phyloP scores from a whole-genome alignment of 2,113 vertebrate species.

The Salvelinus alpinus region DNA sequence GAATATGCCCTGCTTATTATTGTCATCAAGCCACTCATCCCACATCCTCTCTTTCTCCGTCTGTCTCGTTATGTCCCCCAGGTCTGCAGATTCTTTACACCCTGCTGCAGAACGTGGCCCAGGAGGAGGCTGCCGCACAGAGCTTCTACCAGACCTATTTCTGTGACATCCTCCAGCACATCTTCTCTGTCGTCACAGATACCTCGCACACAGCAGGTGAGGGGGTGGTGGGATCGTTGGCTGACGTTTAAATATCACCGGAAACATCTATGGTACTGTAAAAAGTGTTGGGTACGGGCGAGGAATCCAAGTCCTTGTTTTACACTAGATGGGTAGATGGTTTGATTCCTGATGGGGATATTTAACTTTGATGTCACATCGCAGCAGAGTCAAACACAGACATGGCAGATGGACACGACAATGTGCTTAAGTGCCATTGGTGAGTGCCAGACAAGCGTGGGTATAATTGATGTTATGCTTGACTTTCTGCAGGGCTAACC shows the following conservation, averaged over 20 bases:
- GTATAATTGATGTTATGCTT: neutral
- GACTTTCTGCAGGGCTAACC: conserved; percentile 82
- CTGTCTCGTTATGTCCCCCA: conserved; percentile 43
- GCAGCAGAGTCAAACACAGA: neutral
- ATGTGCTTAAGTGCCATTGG: neutral
- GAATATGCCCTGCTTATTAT: too few species aligned
- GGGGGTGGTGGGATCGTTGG: conserved; percentile 14
- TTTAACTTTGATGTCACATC: too few species aligned
- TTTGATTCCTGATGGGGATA: too few species aligned
- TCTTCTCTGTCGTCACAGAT: conserved; percentile 98
- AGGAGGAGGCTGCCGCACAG: conserved; percentile 96
- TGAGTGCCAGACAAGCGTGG: neutral
- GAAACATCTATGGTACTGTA: too few species aligned
- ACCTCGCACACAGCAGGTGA: conserved; percentile 97
- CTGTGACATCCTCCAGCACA: conserved; percentile 97
- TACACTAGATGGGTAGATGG: too few species aligned
- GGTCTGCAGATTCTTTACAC: conserved; percentile 97
- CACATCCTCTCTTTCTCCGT: too few species aligned
- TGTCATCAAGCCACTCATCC: too few species aligned
- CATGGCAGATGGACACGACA: neutral
- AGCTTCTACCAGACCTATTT: conserved; percentile 99
- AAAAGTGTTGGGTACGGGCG: too few species aligned
- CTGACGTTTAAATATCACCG: neutral
- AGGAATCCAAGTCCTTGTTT: too few species aligned
- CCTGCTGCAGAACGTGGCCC: conserved; percentile 94